Conservation (phyloP, 2,888 invertebrate species). For the Cephalotes varians region DNA sequence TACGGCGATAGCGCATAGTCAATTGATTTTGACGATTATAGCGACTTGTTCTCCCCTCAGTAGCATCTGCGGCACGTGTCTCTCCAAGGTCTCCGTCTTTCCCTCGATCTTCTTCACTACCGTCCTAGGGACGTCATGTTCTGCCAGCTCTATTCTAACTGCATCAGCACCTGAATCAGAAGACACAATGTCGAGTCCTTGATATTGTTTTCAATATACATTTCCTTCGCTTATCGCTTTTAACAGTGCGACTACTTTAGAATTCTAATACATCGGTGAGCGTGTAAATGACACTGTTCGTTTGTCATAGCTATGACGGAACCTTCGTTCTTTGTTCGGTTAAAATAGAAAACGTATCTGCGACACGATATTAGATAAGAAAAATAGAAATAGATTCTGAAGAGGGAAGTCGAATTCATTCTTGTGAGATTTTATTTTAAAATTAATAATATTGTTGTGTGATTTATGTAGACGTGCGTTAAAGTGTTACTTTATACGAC, state of each 20-base stretch:
- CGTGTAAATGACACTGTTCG: not conserved
- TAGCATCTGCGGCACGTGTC: constrained; percentile 90
- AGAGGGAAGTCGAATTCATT: not conserved
- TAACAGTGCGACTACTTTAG: not conserved
- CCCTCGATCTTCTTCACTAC: constrained; percentile 88
- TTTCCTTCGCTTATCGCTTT: not conserved
- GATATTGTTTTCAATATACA: not conserved
- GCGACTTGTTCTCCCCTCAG: constrained; percentile 93
- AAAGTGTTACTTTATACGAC: not conserved
- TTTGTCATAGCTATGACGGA: not conserved
- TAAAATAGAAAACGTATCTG: not conserved
- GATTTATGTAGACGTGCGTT: not conserved
- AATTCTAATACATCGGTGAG: not conserved
- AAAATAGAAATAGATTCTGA: not conserved
- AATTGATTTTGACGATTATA: constrained; percentile 85
- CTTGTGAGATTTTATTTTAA: not conserved
- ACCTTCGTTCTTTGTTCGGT: not conserved
- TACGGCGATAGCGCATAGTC: constrained; percentile 41
- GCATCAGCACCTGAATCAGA: constrained; percentile 70
- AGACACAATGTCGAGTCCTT: constrained; percentile 15
- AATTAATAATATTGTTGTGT: not conserved
- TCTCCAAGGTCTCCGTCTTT: constrained; percentile 89
- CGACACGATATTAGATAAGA: not conserved
- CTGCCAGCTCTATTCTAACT: constrained; percentile 82
- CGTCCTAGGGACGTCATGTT: constrained; percentile 87